Base-by-base conservation (phyloP, 2,113 vertebrate species). In the Myotis brandtii region DNA sequence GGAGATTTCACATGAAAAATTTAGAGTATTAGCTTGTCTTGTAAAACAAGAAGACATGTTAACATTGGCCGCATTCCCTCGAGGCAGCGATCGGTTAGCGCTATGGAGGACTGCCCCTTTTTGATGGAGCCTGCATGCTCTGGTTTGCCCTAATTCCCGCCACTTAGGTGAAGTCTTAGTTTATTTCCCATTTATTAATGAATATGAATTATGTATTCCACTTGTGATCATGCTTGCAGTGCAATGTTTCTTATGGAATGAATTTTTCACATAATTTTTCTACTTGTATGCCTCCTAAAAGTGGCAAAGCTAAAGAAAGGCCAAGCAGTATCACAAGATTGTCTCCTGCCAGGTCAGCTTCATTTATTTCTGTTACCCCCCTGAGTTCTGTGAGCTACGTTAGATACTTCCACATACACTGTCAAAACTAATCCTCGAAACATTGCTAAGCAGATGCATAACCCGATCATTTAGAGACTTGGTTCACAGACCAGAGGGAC, bases 41-140 rank as follows among this genome's bases (percentile, higher is more conserved):
- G 11, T 86, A 85, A 77, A 95, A 85, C 17, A 85, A 72, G 72
- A 93, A 77, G 82, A 87, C 73, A 73, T 93, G 82, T 86, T 91
- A 89, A 62, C 72, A 43, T 43, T 82, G 76, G 86, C 48, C 82
- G 27, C 37, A 20, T 46, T 32, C 52, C 5, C 18, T 69, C 2
- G 5, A 0, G 5, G 66, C 30, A 21, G 69, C 16, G 23, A 32
- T 23, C 27, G 9, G 52, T 67, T 4, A 43, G 52, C 34, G 72
- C 67, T 59, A 30, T 59, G 76, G 59, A 37, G 9, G 64, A 25
- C 21, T 1, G 13, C 34, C 5, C 13, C 34, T 43, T 7, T 46
- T 8, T 21, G 30, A 25, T 16, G 70, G 37, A 40, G 4, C 3
- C 21, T 32, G 34, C 2, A 13, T 4, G 46, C 70, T 84, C 66